Evolutionary conservation across 2,888 invertebrate genomes (phyloP), one percentile per base, ranked within the genome.

Genomic region (Trichopoda pennipes): DNA sequence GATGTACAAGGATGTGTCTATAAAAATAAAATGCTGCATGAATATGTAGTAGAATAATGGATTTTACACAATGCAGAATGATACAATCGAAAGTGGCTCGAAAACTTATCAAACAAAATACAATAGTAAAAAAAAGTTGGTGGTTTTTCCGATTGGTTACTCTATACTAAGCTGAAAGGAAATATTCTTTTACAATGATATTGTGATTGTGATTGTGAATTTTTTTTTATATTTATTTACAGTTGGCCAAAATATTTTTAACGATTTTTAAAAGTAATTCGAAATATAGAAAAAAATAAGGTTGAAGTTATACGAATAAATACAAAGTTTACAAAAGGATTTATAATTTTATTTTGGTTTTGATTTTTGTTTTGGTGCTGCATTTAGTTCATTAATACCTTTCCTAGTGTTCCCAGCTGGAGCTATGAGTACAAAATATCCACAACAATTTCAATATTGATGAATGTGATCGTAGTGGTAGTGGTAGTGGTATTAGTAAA

Each of bases 1-100:
- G 94, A 91, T 82, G 93, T 93, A 78, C 94, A 94, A 38, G 94
- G 93, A 86, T 94, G 94, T 93, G 94, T 90, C 90, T 90, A 83
- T 70, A 83, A 83, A 66, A 81, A 74, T 70, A 80, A 69, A 70
- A 81, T 72, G 49, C 38, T 60, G 38, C 28, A 64, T 74, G 64
- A 78, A 66, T 60, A 72, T 23, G 61, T 63, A 60, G 44, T 19
- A 51, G 42, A 64, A 58, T 64, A 49, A 66, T 68, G 58, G 28
- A 2, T 32, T 64, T 75, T 75, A 51, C 42, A 77, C 70, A 70
- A 49, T 77, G 77, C 55, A 17, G 47, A 7, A 64, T 55, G 69
- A 58, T 70, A 35, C 69, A 35, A 61, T 55, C 49, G 66, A 63
- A 66, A 73, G n/a, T 58, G 63, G 17, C 55, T 76, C 32, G 8